Conservation (phyloP, 2,797 vertebrate genomes). For the Notolepis coatsorum region DNA sequence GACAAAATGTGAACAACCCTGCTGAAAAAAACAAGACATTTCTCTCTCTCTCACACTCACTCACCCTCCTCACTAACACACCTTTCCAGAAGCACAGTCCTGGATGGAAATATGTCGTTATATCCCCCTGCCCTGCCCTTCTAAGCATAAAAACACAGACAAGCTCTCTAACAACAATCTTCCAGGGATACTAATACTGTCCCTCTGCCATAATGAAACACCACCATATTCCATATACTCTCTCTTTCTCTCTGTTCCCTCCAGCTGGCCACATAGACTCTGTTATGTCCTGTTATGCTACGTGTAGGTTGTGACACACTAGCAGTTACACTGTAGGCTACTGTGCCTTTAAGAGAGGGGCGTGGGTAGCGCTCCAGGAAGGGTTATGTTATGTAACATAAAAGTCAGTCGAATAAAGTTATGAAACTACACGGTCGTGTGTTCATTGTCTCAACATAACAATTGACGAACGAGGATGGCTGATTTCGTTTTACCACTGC, state of each 20-base stretch:
- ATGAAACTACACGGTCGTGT: no score
- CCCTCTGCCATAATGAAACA: conserved; percentile 47
- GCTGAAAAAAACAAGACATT: background rate
- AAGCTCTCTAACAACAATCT: no score
- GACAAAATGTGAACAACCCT: background rate
- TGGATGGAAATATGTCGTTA: conserved; percentile 13
- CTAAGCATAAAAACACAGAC: background rate
- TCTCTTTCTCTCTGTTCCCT: conserved; percentile 3
- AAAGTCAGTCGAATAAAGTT: no score
- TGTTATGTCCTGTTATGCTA: no score
- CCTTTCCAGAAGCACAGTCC: background rate
- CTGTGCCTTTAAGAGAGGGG: no score
- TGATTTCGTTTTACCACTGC: no score
- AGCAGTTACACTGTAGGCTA: no score
- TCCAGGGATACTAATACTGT: conserved; percentile 1
- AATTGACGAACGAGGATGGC: no score
- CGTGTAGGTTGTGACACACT: no score
- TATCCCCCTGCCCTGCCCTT: background rate
- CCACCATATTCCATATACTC: conserved; percentile 17
- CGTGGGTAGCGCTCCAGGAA: no score
- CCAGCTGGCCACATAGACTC: background rate
- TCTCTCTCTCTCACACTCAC: conserved; percentile 3
- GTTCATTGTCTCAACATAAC: no score
- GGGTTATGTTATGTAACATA: no score
- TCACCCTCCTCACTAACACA: conserved; percentile 9